A percentile compares a stretch with the other conserved stretches of the same genome.
Evolutionary conservation across 2,888 invertebrate species (phyloP).

Genomic region (Podotricha telesiphe): DNA sequence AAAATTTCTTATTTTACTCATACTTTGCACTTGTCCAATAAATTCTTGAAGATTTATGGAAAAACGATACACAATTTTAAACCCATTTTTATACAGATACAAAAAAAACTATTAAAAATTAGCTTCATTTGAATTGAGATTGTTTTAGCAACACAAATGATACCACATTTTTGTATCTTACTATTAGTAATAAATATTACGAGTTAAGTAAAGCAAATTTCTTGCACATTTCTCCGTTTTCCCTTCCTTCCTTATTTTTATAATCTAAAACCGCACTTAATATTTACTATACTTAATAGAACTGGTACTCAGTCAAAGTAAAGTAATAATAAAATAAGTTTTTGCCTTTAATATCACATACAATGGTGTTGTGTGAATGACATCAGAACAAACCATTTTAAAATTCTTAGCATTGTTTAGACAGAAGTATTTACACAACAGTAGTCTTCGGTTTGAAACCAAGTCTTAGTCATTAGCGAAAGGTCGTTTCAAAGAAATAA

Average conservation of each 20-base stretch:
- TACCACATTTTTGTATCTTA: background rate
- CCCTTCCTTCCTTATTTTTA: background rate
- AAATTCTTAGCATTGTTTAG: conserved; percentile 29
- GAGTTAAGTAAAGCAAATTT: background rate
- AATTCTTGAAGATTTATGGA: no score
- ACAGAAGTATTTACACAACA: conserved; percentile 28
- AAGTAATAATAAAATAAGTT: background rate
- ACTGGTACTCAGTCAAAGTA: no score
- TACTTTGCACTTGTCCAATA: no score
- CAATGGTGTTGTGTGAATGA: background rate
- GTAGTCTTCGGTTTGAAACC: conserved; percentile 18
- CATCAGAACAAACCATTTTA: conserved; percentile 10
- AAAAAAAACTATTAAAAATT: no score
- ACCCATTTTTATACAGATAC: no score
- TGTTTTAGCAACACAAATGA: background rate
- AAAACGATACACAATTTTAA: no score
- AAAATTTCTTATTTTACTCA: no score
- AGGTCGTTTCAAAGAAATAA: conserved; percentile 32
- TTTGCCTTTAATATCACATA: no score
- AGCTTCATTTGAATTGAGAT: no score
- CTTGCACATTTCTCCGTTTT: background rate
- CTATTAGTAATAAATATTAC: no score
- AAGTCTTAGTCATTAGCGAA: conserved; percentile 27
- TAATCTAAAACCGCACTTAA: background rate
- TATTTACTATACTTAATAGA: background rate